Percentiles rank a stretch among this genome's conserved stretches.
phyloP scores from a whole-genome alignment of 2,797 vertebrate genomes.

The Ctenopoma kingsleyae region DNA sequence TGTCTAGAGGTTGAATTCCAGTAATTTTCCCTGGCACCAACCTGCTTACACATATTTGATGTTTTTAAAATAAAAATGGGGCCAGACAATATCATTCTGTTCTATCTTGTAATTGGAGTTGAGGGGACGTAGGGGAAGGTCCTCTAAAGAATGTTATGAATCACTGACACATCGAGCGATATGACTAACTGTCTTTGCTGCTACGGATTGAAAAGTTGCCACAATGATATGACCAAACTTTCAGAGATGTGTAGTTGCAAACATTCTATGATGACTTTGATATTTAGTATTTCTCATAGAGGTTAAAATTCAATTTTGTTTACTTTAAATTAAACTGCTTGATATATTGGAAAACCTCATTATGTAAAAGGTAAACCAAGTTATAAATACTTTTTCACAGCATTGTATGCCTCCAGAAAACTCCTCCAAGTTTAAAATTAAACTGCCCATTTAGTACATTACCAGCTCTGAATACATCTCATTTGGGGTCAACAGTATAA shows the following conservation, averaged over 20 bases:
- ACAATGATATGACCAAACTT: neutral
- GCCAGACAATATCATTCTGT: constrained; percentile 7
- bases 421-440: neutral
- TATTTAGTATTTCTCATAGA: neutral
- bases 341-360: neutral
- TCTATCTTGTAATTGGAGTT: constrained; percentile 21
- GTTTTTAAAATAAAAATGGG: constrained; percentile 17
- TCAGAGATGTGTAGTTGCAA: constrained; percentile 4
- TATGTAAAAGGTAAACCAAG: neutral
- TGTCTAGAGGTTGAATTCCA: constrained; percentile 42
- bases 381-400: neutral
- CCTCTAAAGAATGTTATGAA: constrained; percentile 24
- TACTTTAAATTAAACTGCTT: neutral
- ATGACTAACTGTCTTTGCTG: constrained; percentile 6
- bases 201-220: neutral
- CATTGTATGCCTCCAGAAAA: neutral
- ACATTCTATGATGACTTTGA: neutral
- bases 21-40: constrained; percentile 53
- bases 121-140: constrained; percentile 8
- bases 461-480: constrained; percentile 48
- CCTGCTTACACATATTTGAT: constrained; percentile 6
- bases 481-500: constrained; percentile 1
- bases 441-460: neutral
- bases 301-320: constrained; percentile 1
- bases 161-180: constrained; percentile 9